Evolutionary conservation across 2,113 vertebrate species (phyloP).

Genomic region (Dipodomys stephensi): DNA sequence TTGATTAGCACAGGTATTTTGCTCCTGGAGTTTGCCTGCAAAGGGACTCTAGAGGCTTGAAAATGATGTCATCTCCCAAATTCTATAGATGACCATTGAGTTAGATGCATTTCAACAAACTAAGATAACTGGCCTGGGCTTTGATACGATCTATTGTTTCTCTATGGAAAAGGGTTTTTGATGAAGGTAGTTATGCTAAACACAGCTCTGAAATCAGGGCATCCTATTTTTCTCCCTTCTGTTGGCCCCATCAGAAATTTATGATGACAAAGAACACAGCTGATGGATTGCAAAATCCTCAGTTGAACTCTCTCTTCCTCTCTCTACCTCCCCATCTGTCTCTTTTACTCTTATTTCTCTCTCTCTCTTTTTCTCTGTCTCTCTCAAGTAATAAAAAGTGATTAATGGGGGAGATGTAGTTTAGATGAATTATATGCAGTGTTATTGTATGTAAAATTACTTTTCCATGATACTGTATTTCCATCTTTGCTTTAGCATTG

Average conservation of each 20-base stretch:
- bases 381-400: constrained; percentile 33
- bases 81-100: constrained; percentile 7
- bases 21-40: background rate
- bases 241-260: background rate
- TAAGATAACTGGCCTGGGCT: background rate
- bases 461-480: constrained; percentile 50
- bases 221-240: background rate
- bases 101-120: constrained; percentile 49
- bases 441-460: constrained; percentile 39
- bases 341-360: background rate
- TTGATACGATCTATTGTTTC: constrained; percentile 38
- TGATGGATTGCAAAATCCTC: background rate
- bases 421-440: constrained; percentile 46
- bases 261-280: background rate
- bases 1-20: background rate
- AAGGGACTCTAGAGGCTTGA: background rate
- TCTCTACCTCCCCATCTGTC: background rate
- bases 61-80: constrained; percentile 41
- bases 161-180: background rate
- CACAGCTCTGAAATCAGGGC: constrained; percentile 40
- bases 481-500: constrained; percentile 39
- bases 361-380: background rate
- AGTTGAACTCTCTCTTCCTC: background rate
- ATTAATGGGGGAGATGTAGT: constrained; percentile 55
- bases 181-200: constrained; percentile 35